These are phyloP conservation scores for Bradysia coprophila DNA, from an alignment of 1,140 invertebrate species.

Conservation along the genomic window DNA sequence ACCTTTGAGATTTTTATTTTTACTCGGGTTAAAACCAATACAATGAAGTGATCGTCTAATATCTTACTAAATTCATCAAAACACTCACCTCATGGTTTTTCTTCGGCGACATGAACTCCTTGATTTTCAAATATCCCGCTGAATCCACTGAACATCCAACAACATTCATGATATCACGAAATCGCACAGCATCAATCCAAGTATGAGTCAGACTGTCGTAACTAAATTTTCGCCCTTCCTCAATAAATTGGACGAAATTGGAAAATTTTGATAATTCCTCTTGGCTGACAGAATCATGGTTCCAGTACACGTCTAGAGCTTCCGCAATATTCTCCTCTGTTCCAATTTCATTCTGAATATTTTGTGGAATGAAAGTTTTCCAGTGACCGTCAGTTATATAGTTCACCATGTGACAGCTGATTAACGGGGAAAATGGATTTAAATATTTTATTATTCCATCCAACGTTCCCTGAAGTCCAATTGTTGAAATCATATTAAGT, in stretches of 20 bases:
- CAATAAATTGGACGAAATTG: too few relatives aligned
- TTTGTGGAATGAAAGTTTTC: constrained; percentile 31
- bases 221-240: too few relatives aligned
- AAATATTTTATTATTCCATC: constrained; percentile 34
- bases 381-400: constrained; percentile 57
- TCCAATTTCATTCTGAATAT: constrained; percentile 32
- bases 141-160: too few relatives aligned
- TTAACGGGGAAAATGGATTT: constrained; percentile 33
- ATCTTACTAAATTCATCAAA: too few relatives aligned
- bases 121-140: constrained; percentile 25
- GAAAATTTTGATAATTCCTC: constrained; percentile 5
- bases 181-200: constrained; percentile 17
- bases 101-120: constrained; percentile 56
- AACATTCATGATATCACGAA: too few relatives aligned
- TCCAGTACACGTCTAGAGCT: constrained; percentile 25
- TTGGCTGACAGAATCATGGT: constrained; percentile 4
- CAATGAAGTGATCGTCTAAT: too few relatives aligned
- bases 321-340: constrained; percentile 16
- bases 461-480: constrained; percentile 21
- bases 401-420: constrained; percentile 63
- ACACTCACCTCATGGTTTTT: constrained; percentile 62
- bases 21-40: too few relatives aligned
- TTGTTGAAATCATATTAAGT: constrained; percentile 1
- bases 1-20: too few relatives aligned
- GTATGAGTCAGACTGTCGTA: constrained; percentile 23